phyloP scores from a whole-genome alignment of 2,797 vertebrate species.

The Vultur gryphus region DNA sequence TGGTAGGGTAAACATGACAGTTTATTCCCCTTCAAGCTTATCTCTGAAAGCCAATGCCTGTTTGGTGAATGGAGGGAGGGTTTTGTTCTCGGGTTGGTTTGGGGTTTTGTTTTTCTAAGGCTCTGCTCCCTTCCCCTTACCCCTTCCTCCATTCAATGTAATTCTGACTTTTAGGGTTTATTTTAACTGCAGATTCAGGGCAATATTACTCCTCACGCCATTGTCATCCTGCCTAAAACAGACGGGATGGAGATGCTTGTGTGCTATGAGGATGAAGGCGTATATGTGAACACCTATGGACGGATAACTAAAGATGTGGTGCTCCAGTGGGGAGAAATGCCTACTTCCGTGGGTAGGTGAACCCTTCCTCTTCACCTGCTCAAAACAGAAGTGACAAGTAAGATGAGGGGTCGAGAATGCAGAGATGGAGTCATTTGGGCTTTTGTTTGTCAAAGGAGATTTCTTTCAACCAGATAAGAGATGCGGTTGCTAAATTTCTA shows the following conservation, averaged over 20 bases:
- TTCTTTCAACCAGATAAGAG: not conserved
- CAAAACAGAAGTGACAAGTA: slow-evolving; percentile 35
- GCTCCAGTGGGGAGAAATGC: slow-evolving; percentile 99
- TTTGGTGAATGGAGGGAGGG: not conserved
- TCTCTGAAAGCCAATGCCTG: not conserved
- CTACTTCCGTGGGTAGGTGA: slow-evolving; percentile 97
- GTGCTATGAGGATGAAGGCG: slow-evolving; percentile 98
- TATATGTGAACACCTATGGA: slow-evolving; percentile 98
- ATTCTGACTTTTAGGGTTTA: slow-evolving; percentile 23
- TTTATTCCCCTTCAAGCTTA: not conserved
- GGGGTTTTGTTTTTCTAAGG: not conserved
- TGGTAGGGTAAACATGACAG: slow-evolving; percentile 7
- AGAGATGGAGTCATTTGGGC: not conserved
- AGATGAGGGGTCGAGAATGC: slow-evolving; percentile 32
- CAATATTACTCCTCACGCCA: slow-evolving; percentile 97
- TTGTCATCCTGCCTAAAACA: slow-evolving; percentile 97
- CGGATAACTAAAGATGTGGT: slow-evolving; percentile 99
- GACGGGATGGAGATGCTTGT: slow-evolving; percentile 99
- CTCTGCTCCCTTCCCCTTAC: not conserved
- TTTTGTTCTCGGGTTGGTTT: not conserved
- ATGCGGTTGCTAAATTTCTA: not conserved
- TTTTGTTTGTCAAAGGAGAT: not conserved
- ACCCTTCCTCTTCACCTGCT: slow-evolving; percentile 61
- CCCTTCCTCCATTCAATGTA: slow-evolving; percentile 26
- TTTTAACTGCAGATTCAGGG: slow-evolving; percentile 90